phyloP scores from a whole-genome alignment of 2,888 invertebrate species.

The Beris morrisii region DNA sequence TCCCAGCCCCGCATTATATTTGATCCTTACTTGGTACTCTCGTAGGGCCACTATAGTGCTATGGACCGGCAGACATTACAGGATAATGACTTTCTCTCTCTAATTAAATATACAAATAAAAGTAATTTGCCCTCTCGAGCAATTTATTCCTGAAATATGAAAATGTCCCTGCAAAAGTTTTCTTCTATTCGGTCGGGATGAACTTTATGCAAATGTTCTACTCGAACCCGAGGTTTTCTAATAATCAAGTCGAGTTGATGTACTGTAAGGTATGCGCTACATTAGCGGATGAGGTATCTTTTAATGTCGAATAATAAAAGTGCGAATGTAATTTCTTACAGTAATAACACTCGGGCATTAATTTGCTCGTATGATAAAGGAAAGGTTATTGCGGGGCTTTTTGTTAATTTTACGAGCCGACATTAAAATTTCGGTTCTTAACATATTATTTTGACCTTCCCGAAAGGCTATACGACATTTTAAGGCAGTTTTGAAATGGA shows the following conservation, averaged over 20 bases:
- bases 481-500: too few relatives aligned
- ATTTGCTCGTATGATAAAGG: too few relatives aligned
- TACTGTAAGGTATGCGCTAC: conserved; percentile 7
- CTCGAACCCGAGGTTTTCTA: conserved; percentile 9
- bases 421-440: too few relatives aligned
- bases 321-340: conserved; percentile 11
- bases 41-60: conserved; percentile 1
- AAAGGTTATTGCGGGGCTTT: too few relatives aligned
- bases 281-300: not conserved
- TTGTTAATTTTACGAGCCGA: too few relatives aligned
- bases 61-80: conserved; percentile 28
- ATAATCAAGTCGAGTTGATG: conserved; percentile 5
- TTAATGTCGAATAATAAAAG: conserved; percentile 25
- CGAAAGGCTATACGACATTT: too few relatives aligned
- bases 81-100: conserved; percentile 35
- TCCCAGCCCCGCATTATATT: conserved; percentile 7
- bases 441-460: too few relatives aligned
- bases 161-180: conserved; percentile 32
- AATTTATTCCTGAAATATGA: conserved; percentile 37
- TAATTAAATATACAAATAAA: conserved; percentile 38
- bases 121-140: conserved; percentile 38
- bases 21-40: not conserved
- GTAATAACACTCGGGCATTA: too few relatives aligned
- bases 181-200: conserved; percentile 14
- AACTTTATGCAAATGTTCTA: conserved; percentile 23